Evolutionary conservation across 1,140 invertebrate species (phyloP).

Genomic region (Xylocopa sonorina): DNA sequence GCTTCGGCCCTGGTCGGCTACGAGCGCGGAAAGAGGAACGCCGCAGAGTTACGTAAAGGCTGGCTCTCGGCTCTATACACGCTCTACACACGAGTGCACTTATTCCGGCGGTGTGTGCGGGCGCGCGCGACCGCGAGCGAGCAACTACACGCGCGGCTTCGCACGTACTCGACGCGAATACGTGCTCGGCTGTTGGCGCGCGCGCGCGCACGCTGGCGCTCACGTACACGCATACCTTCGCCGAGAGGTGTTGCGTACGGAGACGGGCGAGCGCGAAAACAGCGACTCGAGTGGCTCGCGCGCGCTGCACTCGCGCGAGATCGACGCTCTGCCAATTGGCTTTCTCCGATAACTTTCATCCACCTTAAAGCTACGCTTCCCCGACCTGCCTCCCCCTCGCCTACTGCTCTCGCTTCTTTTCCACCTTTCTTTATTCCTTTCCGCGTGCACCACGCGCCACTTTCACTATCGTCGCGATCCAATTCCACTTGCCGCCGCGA

Average conservation of each 20-base stretch:
- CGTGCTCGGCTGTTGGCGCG: background rate
- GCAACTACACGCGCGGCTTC: constrained; percentile 15
- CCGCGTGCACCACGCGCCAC: constrained; percentile 57
- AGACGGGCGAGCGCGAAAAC: constrained; percentile 20
- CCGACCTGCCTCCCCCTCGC: constrained; percentile 30
- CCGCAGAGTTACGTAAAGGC: constrained; percentile 70
- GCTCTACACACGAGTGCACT: constrained; percentile 52
- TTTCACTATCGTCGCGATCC: constrained; percentile 67
- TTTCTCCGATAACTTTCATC: constrained; percentile 82
- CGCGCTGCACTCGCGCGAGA: constrained; percentile 42
- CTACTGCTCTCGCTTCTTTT: constrained; percentile 67
- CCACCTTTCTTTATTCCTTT: constrained; percentile 74
- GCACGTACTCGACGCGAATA: constrained; percentile 4
- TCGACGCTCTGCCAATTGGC: constrained; percentile 76
- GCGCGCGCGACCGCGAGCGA: constrained; percentile 6
- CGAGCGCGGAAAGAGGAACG: constrained; percentile 63
- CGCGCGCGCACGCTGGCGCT: background rate
- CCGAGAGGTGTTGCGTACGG: background rate
- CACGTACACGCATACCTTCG: background rate
- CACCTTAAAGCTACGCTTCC: constrained; percentile 58
- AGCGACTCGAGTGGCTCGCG: background rate
- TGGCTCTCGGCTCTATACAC: constrained; percentile 15
- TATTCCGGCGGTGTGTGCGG: constrained; percentile 49
- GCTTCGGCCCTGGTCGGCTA: constrained; percentile 46
- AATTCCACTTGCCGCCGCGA: constrained; percentile 55